Evolutionary conservation across 2,888 invertebrate species (phyloP), one percentile per base, ranked within the genome.

Genomic region (Lagria hirta): DNA sequence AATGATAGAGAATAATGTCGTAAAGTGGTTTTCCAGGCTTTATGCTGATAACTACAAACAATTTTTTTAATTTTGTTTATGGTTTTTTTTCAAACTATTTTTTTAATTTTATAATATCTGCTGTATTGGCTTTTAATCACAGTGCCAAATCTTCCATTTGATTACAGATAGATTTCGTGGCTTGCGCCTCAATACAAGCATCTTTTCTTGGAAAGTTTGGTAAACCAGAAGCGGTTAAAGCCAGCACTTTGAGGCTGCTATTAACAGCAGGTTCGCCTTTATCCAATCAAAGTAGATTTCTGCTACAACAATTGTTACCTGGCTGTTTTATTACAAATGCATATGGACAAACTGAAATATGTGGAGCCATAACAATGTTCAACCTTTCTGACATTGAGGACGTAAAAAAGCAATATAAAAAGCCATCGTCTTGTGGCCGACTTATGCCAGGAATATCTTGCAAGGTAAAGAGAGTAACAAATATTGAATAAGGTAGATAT

Each of bases 281-380:
- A 8, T 48, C 64, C 2, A 38, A 51, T 15, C 52, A 55, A 8
- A 52, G 58, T 23, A 45, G 64, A 3, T n/a, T 42, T 2, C 45
- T 54, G 21, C 32, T 71, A 8, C 48, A 67, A 24, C 66, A 69
- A 36, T 22, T 68, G 5, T 49, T 71, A 22, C 68, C 69, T 1
- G 65, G 64, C 4, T 62, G 66, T 1, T 58, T 64, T 33, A 52
- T 67, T 1, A 48, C 35, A 35, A 55, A 64, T 26, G 49, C 32
- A 13, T 71, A 68, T 41, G 69, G 68, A 2, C 65, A 65, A 51
- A 60, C 68, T 0, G 70, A 71, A 54, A 55, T 62, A 2, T 53
- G 55, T 6, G 70, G 70, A 7, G 15, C 59, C 2, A 20, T 56
- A 3, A 57, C 58, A 1, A 16, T 43, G 13, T 71, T 66, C 43